Evolutionary conservation across 2,888 invertebrate genomes (phyloP), one percentile per base, ranked within the genome.

Genomic region (Tipula helvola): DNA sequence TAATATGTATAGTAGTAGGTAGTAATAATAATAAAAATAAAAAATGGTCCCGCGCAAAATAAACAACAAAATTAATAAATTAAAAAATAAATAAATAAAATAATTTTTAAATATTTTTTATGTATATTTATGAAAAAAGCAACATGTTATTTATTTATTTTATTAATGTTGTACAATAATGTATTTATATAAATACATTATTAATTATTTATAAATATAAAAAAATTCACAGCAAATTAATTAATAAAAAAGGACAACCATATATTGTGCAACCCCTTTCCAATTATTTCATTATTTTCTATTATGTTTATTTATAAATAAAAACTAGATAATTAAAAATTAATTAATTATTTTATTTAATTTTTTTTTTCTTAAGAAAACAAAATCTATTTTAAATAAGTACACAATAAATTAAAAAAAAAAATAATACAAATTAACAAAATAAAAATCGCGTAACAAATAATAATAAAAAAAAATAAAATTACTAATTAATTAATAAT

Each of bases 221-320:
- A 39, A 39, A 41, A 39, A 39, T 84, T 84, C 84, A 84, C 84
- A 84, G 85, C 39, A 85, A 85, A 85, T 71, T 42, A 42, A 85
- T 42, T 28, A 18, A 85, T 16, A 85, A 85, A 42, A 41, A 39
- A 36, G 18, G 18, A 44, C 12, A 85, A 85, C 85, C 39, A 85
- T 84, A 39, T 84, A 84, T 85, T 85, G 85, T 85, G 85, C 85
- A 85, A 39, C 85, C 85, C 85, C 85, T 85, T 85, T 42, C 42
- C 12, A 41, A 36, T 39, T 84, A 84, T 84, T 84, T 41, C 3
- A 84, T 39, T 84, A 28, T 84, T 84, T 71, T 28, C 1, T 10
- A 28, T 71, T 71, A 71, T 39, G 39, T 84, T 13, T 41, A 84
- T 36, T 83, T 83, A 84, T 36, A 84, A 84, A 84, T 84, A 84